A percentile compares a stretch with the other conserved stretches of the same genome.
phyloP scores from a whole-genome alignment of 2,797 vertebrate genomes.

The Cynodonichthys magdalenae region DNA sequence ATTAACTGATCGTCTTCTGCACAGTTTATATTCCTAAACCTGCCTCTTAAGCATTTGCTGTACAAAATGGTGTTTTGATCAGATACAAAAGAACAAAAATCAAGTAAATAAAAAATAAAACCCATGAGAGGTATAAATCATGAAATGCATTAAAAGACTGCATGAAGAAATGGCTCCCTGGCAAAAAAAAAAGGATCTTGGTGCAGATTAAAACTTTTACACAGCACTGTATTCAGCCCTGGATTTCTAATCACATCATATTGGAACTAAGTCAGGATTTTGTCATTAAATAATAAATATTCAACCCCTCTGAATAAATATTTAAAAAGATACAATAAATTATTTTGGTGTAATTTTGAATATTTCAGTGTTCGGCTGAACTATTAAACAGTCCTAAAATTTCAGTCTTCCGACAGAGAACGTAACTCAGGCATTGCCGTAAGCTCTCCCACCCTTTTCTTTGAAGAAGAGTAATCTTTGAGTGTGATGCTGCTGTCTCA shows the following conservation, averaged over 20 bases:
- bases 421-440: slow-evolving; percentile 25
- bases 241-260: slow-evolving; percentile 18
- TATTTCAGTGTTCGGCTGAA: slow-evolving; percentile 45
- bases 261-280: slow-evolving; percentile 19
- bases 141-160: not conserved
- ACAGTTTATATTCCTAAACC: no score
- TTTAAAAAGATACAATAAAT: slow-evolving; percentile 60
- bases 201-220: slow-evolving; percentile 13
- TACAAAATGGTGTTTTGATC: no score
- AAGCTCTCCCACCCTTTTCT: slow-evolving; percentile 50
- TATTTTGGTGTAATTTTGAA: slow-evolving; percentile 56
- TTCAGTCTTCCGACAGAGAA: slow-evolving; percentile 8
- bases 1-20: no score
- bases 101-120: no score
- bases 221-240: slow-evolving; percentile 5
- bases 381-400: slow-evolving; percentile 40
- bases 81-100: no score
- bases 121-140: not conserved
- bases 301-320: slow-evolving; percentile 48
- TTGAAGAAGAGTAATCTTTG: slow-evolving; percentile 58
- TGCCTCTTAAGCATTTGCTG: no score
- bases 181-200: not conserved
- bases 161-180: not conserved
- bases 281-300: slow-evolving; percentile 48
- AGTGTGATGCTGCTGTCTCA: slow-evolving; percentile 62